Evolutionary conservation across 2,888 invertebrate species (phyloP).

Genomic region (Hydrotaea diabolus): DNA sequence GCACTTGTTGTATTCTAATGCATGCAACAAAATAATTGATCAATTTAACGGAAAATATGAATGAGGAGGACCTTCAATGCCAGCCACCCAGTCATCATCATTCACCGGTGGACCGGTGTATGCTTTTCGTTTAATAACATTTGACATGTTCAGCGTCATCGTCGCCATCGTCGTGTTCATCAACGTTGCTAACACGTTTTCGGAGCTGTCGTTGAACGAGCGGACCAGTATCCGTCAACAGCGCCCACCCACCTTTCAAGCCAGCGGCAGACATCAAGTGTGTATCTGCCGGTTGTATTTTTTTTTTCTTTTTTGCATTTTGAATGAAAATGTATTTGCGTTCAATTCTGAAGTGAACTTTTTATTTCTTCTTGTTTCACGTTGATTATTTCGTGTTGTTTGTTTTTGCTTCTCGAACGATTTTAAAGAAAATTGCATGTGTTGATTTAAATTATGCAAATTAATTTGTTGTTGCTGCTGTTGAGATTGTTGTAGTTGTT

Average conservation of each 20-base stretch:
- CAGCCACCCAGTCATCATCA: too few relatives aligned
- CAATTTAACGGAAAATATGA: not conserved
- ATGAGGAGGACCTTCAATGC: not conserved
- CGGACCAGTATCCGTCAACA: too few relatives aligned
- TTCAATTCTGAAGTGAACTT: too few relatives aligned
- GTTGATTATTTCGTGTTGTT: conserved; percentile 5
- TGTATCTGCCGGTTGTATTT: too few relatives aligned
- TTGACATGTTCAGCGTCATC: conserved; percentile 9
- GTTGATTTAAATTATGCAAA: conserved; percentile 64
- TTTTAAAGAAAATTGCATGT: conserved; percentile 49
- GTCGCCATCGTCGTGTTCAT: not conserved
- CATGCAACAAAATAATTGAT: not conserved
- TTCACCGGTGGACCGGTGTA: too few relatives aligned
- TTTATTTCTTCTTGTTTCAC: not conserved
- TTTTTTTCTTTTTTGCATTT: too few relatives aligned
- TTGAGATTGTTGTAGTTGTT: conserved; percentile 39
- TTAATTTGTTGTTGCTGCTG: conserved; percentile 42
- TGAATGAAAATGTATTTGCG: too few relatives aligned
- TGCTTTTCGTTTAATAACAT: conserved; percentile 10
- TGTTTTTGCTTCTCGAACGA: not conserved
- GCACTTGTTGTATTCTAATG: too few relatives aligned
- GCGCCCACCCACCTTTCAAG: too few relatives aligned
- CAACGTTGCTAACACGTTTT: not conserved
- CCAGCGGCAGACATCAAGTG: too few relatives aligned
- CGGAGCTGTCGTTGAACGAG: too few relatives aligned